Conservation (phyloP, 1,140 invertebrate species). For the Zaprionus ornatus region DNA sequence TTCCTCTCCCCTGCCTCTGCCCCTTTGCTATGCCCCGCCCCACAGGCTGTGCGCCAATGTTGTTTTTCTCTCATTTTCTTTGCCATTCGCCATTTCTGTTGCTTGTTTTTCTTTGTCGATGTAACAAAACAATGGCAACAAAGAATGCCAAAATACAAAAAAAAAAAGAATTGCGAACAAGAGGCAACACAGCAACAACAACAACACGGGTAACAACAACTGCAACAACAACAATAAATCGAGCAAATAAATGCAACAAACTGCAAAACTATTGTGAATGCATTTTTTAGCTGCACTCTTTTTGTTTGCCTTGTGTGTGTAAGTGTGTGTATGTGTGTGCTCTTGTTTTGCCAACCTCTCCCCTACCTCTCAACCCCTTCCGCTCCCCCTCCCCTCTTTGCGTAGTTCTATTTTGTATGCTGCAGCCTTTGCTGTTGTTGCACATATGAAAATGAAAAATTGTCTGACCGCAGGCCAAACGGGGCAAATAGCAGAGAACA, state of each 20-base stretch:
- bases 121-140: slow-evolving; percentile 61
- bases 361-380: background rate
- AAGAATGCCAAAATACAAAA: slow-evolving; percentile 30
- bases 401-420: slow-evolving; percentile 4
- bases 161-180: slow-evolving; percentile 1
- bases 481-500: slow-evolving; percentile 60
- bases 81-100: slow-evolving; percentile 60
- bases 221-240: background rate
- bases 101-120: slow-evolving; percentile 69
- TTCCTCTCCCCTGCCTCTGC: too few species aligned
- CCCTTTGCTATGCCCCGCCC: background rate
- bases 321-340: background rate
- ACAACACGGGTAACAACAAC: background rate
- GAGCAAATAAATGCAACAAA: slow-evolving; percentile 48
- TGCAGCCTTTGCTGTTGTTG: slow-evolving; percentile 44
- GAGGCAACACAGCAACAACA: background rate
- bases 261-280: slow-evolving; percentile 74
- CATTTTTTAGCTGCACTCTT: slow-evolving; percentile 40
- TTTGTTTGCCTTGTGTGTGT: background rate
- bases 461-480: slow-evolving; percentile 73
- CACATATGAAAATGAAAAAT: slow-evolving; percentile 76
- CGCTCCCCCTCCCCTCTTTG: background rate
- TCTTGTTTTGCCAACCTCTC: background rate
- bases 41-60: background rate
- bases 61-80: slow-evolving; percentile 43